Conservation (phyloP, 2,113 vertebrate genomes). For the Urocitellus parryii region DNA sequence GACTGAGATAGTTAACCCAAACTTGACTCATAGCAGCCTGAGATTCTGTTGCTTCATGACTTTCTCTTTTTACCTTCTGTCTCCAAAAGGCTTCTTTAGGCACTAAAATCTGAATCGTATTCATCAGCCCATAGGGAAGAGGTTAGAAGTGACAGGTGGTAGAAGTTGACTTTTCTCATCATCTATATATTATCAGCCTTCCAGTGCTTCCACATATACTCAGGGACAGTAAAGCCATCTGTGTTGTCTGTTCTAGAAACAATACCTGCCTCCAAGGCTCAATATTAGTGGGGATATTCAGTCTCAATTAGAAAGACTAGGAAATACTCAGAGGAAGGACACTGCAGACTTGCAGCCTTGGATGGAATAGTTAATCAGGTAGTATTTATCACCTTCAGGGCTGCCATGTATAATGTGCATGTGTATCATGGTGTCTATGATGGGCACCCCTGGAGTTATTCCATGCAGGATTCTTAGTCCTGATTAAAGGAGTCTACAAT, state of each 20-base stretch:
- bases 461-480: not conserved
- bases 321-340: conserved; percentile 4
- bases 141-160: not conserved
- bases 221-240: conserved; percentile 13
- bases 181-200: conserved; percentile 47
- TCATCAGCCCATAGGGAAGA: not conserved
- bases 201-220: not conserved
- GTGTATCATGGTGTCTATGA: not conserved
- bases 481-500: not conserved
- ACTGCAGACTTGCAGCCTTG: not conserved
- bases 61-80: not conserved
- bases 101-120: conserved; percentile 20
- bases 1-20: conserved; percentile 10
- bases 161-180: conserved; percentile 53
- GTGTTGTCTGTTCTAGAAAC: conserved; percentile 47
- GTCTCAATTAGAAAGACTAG: not conserved
- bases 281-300: conserved; percentile 25
- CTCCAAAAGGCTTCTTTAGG: conserved; percentile 51
- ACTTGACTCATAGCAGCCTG: not conserved
- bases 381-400: not conserved
- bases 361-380: not conserved
- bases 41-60: not conserved
- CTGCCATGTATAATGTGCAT: not conserved
- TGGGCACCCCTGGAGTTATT: not conserved
- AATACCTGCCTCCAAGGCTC: not conserved